Evolutionary conservation across 2,888 invertebrate species (phyloP).

Genomic region (Liodrosophila aerea): DNA sequence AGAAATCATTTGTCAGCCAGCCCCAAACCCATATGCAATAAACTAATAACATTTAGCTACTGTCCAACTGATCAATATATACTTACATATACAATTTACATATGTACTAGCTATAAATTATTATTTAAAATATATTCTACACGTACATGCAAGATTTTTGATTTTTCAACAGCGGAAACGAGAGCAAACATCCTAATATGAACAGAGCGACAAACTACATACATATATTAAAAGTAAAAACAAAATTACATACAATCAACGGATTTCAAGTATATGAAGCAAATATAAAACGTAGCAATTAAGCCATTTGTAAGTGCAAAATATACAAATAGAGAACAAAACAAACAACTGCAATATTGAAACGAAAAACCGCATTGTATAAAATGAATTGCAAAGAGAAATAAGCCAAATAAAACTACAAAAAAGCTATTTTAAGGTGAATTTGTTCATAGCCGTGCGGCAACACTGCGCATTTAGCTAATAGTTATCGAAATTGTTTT

Average conservation of each 20-base stretch:
- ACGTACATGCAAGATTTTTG: conserved; percentile 21
- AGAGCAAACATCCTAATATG: conserved; percentile 40
- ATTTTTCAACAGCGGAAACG: conserved; percentile 9
- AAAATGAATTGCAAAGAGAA: conserved; percentile 65
- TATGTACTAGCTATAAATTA: conserved; percentile 65
- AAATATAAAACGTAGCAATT: conserved; percentile 52
- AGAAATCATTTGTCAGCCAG: conserved; percentile 12
- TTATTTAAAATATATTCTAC: conserved; percentile 56
- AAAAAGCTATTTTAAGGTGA: too few relatives aligned
- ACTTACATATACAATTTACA: conserved; percentile 48
- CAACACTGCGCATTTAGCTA: too few relatives aligned
- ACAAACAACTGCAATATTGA: conserved; percentile 58
- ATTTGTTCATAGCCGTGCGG: too few relatives aligned
- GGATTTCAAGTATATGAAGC: conserved; percentile 60
- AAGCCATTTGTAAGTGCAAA: conserved; percentile 67
- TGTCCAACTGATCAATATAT: conserved; percentile 51
- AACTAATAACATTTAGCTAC: conserved; percentile 28
- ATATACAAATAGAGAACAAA: conserved; percentile 18
- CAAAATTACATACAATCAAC: conserved; percentile 53
- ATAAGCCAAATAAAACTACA: conserved; percentile 68
- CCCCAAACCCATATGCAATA: background rate
- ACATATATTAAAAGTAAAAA: conserved; percentile 14
- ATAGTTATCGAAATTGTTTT: too few relatives aligned
- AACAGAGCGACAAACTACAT: conserved; percentile 26
- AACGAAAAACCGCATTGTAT: conserved; percentile 55